Evolutionary conservation across 2,113 vertebrate species (phyloP).

Genomic region (Halcyon senegalensis): DNA sequence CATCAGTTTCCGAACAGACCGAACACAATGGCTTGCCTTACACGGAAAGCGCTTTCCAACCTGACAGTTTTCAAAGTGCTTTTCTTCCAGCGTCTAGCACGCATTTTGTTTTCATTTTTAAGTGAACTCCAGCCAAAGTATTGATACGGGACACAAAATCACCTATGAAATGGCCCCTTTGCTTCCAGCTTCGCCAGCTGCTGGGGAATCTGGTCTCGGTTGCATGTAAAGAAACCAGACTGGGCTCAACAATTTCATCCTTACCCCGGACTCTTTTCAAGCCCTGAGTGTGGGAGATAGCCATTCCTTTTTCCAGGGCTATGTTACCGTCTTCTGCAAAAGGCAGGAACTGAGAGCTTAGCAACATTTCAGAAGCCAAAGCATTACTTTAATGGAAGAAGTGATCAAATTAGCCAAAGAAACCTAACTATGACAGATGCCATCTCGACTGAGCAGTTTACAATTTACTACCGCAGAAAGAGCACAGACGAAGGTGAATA

Average conservation of each 20-base stretch:
- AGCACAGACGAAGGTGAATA: constrained; percentile 28
- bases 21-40: constrained; percentile 2
- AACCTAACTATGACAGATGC: constrained; percentile 53
- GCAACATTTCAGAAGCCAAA: constrained; percentile 14
- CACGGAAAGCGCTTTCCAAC: background rate
- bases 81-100: background rate
- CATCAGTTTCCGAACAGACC: constrained; percentile 9
- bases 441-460: constrained; percentile 44
- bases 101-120: constrained; percentile 17
- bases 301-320: background rate
- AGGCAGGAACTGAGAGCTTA: background rate
- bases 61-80: background rate
- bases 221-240: background rate
- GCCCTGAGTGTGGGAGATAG: background rate
- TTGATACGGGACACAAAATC: background rate
- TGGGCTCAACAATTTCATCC: background rate
- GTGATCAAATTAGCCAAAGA: constrained; percentile 57
- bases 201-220: background rate
- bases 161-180: background rate
- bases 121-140: constrained; percentile 3
- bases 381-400: constrained; percentile 51
- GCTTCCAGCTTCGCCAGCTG: background rate
- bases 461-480: constrained; percentile 36
- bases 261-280: background rate
- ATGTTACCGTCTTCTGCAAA: background rate